phyloP scores from a whole-genome alignment of 2,113 vertebrate species.

The Burhinus oedicnemus region DNA sequence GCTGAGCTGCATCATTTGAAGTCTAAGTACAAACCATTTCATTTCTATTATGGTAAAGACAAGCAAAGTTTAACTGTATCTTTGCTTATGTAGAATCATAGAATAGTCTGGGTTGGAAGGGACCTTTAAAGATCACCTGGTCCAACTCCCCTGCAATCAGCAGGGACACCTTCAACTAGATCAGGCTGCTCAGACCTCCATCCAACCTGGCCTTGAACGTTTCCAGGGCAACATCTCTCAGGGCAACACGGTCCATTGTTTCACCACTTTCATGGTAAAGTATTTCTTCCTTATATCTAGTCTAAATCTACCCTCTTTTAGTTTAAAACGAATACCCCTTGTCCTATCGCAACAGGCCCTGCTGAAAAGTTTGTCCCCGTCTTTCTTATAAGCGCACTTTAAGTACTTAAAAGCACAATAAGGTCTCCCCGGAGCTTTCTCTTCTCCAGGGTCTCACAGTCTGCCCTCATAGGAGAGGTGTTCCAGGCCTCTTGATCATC shows the following conservation, averaged over 20 bases:
- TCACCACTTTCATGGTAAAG: not conserved
- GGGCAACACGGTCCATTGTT: not conserved
- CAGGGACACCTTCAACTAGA: not conserved
- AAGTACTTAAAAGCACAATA: not conserved
- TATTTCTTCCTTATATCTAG: not conserved
- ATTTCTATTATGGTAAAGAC: not conserved
- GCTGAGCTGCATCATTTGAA: not conserved
- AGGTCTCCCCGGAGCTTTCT: not conserved
- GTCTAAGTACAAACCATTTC: not conserved
- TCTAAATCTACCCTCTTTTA: not conserved
- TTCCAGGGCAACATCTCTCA: not conserved
- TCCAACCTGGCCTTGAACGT: not conserved
- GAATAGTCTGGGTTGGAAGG: not conserved
- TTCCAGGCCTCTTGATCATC: not conserved
- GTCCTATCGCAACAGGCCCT: not conserved
- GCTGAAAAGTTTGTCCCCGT: not conserved
- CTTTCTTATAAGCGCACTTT: not conserved
- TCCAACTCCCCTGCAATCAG: not conserved
- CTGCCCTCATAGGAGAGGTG: not conserved
- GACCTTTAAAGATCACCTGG: not conserved
- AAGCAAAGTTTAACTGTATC: not conserved
- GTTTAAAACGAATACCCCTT: not conserved
- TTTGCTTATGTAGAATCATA: not conserved
- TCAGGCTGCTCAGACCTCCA: not conserved
- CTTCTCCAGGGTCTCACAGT: not conserved